Conservation (phyloP, 2,797 vertebrate species). For the Tarsius wallacei region DNA sequence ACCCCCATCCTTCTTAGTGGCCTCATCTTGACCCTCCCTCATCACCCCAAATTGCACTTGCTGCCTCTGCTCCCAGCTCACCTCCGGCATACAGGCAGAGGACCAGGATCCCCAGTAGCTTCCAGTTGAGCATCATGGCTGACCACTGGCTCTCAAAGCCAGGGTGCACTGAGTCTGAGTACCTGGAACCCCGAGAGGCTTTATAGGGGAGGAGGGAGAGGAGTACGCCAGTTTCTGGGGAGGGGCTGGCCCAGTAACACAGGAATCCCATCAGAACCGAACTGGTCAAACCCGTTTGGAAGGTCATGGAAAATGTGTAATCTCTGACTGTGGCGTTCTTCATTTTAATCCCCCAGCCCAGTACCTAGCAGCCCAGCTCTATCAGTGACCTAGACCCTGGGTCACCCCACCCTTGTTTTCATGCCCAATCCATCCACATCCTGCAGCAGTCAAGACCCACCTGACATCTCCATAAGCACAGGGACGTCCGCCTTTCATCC, state of each 20-base stretch:
- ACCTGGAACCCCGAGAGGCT: conserved; percentile 58
- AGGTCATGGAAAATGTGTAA: background rate
- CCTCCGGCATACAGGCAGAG: conserved; percentile 75
- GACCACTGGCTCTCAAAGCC: conserved; percentile 63
- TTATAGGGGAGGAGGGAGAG: conserved; percentile 73
- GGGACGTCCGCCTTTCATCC: conserved; percentile 54
- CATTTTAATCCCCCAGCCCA: conserved; percentile 2
- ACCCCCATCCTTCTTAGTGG: background rate
- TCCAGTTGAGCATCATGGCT: conserved; percentile 72
- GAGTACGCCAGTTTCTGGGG: conserved; percentile 39
- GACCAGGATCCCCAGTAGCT: conserved; percentile 77
- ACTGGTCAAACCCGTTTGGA: conserved; percentile 77
- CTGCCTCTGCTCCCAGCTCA: conserved; percentile 21
- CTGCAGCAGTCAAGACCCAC: background rate
- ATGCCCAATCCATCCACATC: background rate
- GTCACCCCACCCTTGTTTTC: conserved; percentile 17
- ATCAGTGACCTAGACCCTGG: background rate
- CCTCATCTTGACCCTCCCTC: background rate
- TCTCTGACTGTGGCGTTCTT: background rate
- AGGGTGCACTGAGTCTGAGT: conserved; percentile 65
- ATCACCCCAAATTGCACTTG: background rate
- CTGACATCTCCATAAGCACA: conserved; percentile 34
- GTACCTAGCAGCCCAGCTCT: background rate
- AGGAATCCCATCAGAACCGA: conserved; percentile 17
- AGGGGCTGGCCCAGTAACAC: conserved; percentile 53